These are phyloP conservation scores for Samia ricini DNA, from an alignment of 1,140 invertebrate genomes.

Conservation along the genomic window DNA sequence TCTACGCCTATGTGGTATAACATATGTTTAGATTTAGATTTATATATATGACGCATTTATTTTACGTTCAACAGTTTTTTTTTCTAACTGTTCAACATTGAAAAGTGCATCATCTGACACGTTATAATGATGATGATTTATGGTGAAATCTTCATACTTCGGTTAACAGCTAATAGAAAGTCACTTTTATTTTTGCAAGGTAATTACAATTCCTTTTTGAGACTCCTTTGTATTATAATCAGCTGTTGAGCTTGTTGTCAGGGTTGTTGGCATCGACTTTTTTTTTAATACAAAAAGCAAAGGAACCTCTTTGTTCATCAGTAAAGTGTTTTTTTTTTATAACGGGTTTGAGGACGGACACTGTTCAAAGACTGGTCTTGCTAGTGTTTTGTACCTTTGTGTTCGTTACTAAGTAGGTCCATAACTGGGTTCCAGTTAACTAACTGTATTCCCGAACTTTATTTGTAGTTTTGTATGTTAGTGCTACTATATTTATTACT, in stretches of 20 bases:
- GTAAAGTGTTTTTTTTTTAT: constrained; percentile 4
- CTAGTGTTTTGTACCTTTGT: constrained; percentile 2
- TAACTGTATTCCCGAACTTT: background rate
- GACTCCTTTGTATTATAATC: constrained; percentile 4
- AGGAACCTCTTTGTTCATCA: constrained; percentile 1
- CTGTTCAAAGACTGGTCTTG: constrained; percentile 1
- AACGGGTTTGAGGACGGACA: constrained; percentile 4
- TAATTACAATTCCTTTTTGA: constrained; percentile 3
- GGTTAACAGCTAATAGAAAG: constrained; percentile 7
- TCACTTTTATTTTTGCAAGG: background rate
- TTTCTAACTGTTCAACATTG: constrained; percentile 11
- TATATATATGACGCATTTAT: constrained; percentile 7
- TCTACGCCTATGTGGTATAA: constrained; percentile 17
- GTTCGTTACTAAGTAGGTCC: background rate
- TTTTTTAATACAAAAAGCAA: constrained; percentile 6
- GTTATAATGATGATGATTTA: constrained; percentile 11
- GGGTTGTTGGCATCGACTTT: constrained; percentile 6
- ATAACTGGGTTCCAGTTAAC: background rate
- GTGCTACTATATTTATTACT: background rate
- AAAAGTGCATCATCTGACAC: constrained; percentile 1
- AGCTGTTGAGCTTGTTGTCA: constrained; percentile 2
- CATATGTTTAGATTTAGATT: constrained; percentile 60
- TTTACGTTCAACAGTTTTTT: constrained; percentile 5
- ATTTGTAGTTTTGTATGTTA: background rate
- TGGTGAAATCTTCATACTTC: constrained; percentile 1